Percentiles rank a stretch among this genome's conserved stretches.
phyloP scores from a whole-genome alignment of 2,797 vertebrate species.

The Alfaro cultratus region DNA sequence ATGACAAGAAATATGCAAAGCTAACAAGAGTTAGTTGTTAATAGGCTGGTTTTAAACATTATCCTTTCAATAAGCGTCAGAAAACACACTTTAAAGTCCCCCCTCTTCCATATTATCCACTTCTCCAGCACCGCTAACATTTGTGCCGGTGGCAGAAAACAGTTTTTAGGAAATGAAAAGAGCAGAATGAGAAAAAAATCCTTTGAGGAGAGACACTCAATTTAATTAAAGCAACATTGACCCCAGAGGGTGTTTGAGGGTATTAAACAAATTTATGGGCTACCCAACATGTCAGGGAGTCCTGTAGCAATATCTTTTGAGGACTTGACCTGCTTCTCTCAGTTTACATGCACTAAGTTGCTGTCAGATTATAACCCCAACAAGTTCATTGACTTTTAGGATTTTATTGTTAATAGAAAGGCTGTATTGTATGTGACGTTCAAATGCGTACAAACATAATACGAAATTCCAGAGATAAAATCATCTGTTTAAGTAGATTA shows the following conservation, averaged over 20 bases:
- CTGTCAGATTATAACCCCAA: neutral
- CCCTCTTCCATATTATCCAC: slow-evolving; percentile 9
- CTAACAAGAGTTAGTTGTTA: slow-evolving; percentile 13
- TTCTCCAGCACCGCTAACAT: slow-evolving; percentile 27
- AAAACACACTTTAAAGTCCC: slow-evolving; percentile 42
- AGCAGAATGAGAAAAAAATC: slow-evolving; percentile 35
- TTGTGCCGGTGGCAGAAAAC: slow-evolving; percentile 36
- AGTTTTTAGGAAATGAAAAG: slow-evolving; percentile 56
- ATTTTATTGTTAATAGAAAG: neutral
- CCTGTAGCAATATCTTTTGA: neutral
- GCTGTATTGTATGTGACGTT: neutral
- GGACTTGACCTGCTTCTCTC: neutral
- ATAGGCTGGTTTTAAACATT: slow-evolving; percentile 24
- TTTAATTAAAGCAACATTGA: slow-evolving; percentile 62
- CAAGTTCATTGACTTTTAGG: neutral
- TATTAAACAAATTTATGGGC: neutral
- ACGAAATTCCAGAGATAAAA: neutral
- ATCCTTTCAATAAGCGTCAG: slow-evolving; percentile 16
- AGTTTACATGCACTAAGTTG: neutral
- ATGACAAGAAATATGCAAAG: slow-evolving; percentile 6
- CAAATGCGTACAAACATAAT: neutral
- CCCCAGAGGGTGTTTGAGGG: slow-evolving; percentile 19
- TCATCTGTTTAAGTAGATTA: neutral
- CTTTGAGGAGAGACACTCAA: slow-evolving; percentile 26
- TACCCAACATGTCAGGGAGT: neutral